These are phyloP conservation scores for Tridacna gigas DNA, from an alignment of 2,888 invertebrate genomes.

Conservation along the genomic window DNA sequence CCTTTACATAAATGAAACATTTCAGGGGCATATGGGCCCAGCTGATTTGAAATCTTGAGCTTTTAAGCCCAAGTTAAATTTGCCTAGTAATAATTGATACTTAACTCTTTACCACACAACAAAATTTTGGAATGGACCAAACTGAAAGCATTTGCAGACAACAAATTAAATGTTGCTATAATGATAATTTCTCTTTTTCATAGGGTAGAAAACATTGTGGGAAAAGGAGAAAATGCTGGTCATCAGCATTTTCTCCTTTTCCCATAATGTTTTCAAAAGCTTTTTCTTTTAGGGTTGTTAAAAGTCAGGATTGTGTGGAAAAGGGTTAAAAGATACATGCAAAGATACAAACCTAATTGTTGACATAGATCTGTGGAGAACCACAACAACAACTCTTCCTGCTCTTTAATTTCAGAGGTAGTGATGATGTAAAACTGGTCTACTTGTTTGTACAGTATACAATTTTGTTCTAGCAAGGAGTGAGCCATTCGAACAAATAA, in stretches of 20 bases:
- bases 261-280: background rate
- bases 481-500: slow-evolving; percentile 90
- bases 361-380: slow-evolving; percentile 89
- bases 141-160: too few species aligned
- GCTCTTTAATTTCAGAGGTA: slow-evolving; percentile 87
- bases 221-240: background rate
- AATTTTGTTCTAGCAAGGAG: slow-evolving; percentile 89
- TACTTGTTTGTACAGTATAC: slow-evolving; percentile 88
- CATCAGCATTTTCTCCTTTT: background rate
- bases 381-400: slow-evolving; percentile 89
- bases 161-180: too few species aligned
- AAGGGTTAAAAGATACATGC: background rate
- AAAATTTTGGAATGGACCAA: too few species aligned
- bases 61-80: too few species aligned
- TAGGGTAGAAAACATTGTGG: too few species aligned
- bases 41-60: too few species aligned
- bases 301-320: background rate
- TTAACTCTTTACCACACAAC: too few species aligned
- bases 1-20: too few species aligned
- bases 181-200: too few species aligned
- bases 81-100: too few species aligned
- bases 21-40: too few species aligned
- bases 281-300: too few species aligned
- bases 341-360: slow-evolving; percentile 36
- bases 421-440: slow-evolving; percentile 78